Conservation (phyloP, 2,797 vertebrate species). For the Rousettus madagascariensis region DNA sequence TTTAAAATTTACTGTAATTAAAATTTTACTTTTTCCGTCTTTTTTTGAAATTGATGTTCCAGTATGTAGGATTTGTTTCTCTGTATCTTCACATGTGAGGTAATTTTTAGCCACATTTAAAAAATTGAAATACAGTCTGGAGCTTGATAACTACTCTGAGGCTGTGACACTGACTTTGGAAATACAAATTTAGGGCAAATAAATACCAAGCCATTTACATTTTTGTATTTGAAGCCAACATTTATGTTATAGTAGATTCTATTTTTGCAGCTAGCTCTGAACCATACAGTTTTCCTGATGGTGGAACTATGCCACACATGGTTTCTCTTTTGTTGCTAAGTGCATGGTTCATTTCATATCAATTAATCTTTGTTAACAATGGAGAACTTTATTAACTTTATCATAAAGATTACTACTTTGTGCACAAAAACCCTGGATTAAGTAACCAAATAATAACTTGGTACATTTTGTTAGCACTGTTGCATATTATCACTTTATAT, state of each 20-base stretch:
- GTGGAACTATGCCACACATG: background rate
- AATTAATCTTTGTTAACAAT: background rate
- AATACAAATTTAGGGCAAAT: background rate
- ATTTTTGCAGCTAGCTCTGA: background rate
- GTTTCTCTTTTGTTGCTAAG: background rate
- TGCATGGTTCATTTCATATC: background rate
- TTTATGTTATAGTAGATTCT: background rate
- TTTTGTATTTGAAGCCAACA: background rate
- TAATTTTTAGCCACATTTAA: conserved; percentile 34
- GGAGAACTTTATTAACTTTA: background rate
- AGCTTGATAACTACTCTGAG: background rate
- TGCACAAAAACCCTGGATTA: background rate
- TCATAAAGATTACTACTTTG: background rate
- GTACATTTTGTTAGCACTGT: background rate
- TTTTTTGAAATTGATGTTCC: background rate
- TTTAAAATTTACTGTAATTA: background rate
- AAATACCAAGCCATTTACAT: background rate
- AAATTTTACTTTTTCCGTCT: background rate
- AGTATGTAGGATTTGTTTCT: background rate
- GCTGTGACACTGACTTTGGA: background rate
- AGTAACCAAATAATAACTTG: background rate
- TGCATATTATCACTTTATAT: background rate
- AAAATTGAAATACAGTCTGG: background rate
- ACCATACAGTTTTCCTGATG: background rate
- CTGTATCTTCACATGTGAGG: background rate